phyloP scores from a whole-genome alignment of 2,113 vertebrate species.

The Tetrao urogallus region DNA sequence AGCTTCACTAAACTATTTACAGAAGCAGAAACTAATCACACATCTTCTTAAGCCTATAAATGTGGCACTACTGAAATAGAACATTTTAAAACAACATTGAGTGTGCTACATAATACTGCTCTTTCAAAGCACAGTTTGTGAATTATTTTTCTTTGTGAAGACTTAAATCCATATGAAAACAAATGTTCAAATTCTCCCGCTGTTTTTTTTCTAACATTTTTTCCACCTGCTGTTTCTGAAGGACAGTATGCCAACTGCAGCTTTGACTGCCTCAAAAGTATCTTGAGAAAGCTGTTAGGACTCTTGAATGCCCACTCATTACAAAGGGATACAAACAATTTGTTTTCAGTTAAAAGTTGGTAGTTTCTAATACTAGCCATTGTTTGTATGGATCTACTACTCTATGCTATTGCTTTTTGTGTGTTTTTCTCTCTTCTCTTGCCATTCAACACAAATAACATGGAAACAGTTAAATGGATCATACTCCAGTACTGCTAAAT shows the following conservation, averaged over 20 bases:
- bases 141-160: conserved; percentile 5
- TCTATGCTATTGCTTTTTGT: background rate
- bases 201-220: background rate
- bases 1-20: conserved; percentile 67
- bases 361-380: background rate
- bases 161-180: background rate
- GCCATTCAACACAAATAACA: background rate
- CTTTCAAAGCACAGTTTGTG: background rate
- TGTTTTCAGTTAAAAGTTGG: background rate
- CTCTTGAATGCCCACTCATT: background rate
- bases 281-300: background rate
- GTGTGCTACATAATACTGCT: conserved; percentile 43
- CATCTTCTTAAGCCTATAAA: conserved; percentile 9
- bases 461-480: background rate
- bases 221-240: background rate
- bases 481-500: background rate
- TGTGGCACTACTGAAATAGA: conserved; percentile 20
- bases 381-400: background rate
- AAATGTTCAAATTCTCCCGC: background rate
- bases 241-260: background rate
- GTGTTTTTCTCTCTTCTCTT: background rate
- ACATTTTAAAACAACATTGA: background rate
- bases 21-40: conserved; percentile 49
- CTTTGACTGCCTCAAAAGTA: background rate
- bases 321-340: background rate